Percentiles rank a stretch among this genome's conserved stretches.
These are phyloP conservation scores for Cephalopachus bancanus DNA, from an alignment of 2,797 vertebrate genomes.

Conservation along the genomic window DNA sequence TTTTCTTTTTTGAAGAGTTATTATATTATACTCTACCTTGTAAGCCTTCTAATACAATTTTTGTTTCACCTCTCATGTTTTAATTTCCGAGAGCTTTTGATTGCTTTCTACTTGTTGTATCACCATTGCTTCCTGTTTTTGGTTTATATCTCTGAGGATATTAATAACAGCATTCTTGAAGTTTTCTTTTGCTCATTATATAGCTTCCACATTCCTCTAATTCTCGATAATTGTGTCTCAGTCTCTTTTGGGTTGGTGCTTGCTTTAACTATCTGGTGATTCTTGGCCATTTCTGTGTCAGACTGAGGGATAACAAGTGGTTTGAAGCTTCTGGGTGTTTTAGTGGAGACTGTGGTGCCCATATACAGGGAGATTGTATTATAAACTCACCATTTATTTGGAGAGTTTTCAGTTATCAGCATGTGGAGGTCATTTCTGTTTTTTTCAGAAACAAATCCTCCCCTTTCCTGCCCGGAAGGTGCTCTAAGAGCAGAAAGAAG, in stretches of 20 bases:
- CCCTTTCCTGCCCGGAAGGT: neutral
- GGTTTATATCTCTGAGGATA: neutral
- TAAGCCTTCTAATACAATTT: neutral
- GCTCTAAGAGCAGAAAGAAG: neutral
- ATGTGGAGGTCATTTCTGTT: neutral
- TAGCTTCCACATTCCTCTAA: neutral
- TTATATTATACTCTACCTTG: neutral
- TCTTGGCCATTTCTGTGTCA: neutral
- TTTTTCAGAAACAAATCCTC: neutral
- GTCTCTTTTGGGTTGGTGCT: neutral
- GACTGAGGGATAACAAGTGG: neutral
- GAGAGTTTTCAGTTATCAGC: constrained; percentile 6
- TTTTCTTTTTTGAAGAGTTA: neutral
- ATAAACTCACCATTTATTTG: neutral
- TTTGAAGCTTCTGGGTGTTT: neutral
- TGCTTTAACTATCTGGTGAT: neutral
- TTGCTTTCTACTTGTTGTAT: neutral
- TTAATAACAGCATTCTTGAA: neutral
- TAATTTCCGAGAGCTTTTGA: constrained; percentile 18
- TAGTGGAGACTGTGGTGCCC: neutral
- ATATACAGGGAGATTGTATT: neutral
- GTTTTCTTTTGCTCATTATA: neutral
- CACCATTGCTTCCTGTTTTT: neutral
- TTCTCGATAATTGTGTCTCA: neutral
- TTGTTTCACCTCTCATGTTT: neutral